phyloP scores from a whole-genome alignment of 1,140 invertebrate genomes.

The Ganaspis sp. region DNA sequence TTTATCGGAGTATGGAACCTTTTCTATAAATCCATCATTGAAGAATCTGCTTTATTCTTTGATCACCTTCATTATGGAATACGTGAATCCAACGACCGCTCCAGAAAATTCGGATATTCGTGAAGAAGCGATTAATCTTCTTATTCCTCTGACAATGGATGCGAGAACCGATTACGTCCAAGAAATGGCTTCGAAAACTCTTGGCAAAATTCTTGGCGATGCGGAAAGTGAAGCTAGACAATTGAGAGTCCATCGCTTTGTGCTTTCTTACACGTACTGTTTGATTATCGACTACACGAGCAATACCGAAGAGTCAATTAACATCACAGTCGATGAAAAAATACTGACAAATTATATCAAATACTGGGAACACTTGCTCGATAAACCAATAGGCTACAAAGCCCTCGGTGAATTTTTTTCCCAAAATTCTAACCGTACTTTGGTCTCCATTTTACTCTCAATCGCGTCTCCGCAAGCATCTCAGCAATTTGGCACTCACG shows the following conservation, averaged over 20 bases:
- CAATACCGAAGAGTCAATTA: constrained; percentile 67
- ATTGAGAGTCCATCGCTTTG: constrained; percentile 80
- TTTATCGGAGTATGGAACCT: constrained; percentile 78
- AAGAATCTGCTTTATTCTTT: constrained; percentile 82
- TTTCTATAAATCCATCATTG: constrained; percentile 82
- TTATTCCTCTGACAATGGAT: constrained; percentile 86
- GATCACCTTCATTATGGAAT: constrained; percentile 82
- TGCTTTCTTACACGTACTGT: constrained; percentile 83
- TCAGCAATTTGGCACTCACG: constrained; percentile 84
- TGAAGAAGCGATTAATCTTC: constrained; percentile 77
- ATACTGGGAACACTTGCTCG: constrained; percentile 90
- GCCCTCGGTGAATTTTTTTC: constrained; percentile 90
- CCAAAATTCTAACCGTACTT: constrained; percentile 77
- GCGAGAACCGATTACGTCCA: constrained; percentile 84
- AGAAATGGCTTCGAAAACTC: constrained; percentile 77
- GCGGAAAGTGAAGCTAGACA: constrained; percentile 81
- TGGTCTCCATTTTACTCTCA: constrained; percentile 85
- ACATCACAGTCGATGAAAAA: constrained; percentile 80
- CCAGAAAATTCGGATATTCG: constrained; percentile 73
- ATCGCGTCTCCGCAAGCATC: constrained; percentile 82
- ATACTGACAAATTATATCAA: constrained; percentile 84
- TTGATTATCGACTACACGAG: constrained; percentile 80
- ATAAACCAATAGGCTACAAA: constrained; percentile 85
- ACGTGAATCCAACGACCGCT: constrained; percentile 77
- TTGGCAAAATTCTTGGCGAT: constrained; percentile 80